Evolutionary conservation across 2,888 invertebrate species (phyloP), one percentile per base, ranked within the genome.

Genomic region (Cephus runcator): DNA sequence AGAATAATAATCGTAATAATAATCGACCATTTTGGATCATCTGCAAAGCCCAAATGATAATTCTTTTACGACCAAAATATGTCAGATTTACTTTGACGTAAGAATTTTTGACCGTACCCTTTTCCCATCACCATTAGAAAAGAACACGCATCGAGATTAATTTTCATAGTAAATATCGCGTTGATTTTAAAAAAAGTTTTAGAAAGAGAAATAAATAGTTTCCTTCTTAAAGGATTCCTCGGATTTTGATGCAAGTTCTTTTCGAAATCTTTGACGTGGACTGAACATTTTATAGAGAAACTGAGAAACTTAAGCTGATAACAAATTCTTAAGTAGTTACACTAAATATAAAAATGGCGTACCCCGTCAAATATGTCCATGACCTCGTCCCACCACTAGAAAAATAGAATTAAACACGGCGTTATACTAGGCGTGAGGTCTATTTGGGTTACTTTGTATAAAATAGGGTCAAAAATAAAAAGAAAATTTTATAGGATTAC

Each of bases 301-400:
- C 40, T 40, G 40, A 40, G 40, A 15, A 40, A 15, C 15, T 23
- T 56, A 56, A 56, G 56, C 56, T 23, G 23, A 56, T 56, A 56
- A 56, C 2, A 23, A 56, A 23, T 23, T 34, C 73, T 81, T 77
- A 76, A 77, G 69, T 75, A 75, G 73, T 35, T 82, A 80, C 75
- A n/a, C 69, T 77, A 81, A 81, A 77, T 81, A 83, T 81, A 92
- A 93, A 93, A 92, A 89, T 90, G 92, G 94, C 96, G 95, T 97
- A 97, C 97, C 96, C 96, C 97, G 92, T 97, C 97, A 95, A 97
- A 97, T 94, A 97, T 97, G 94, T 97, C 97, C 96, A 97, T 96
- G 93, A 97, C 96, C 95, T 97, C 97, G 95, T 97, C 97, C 97
- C 97, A 97, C 97, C 97, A 97, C 97, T 97, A 96, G 94, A 97